Evolutionary conservation across 2,888 invertebrate genomes (phyloP).

Genomic region (Drosophila pegasa): DNA sequence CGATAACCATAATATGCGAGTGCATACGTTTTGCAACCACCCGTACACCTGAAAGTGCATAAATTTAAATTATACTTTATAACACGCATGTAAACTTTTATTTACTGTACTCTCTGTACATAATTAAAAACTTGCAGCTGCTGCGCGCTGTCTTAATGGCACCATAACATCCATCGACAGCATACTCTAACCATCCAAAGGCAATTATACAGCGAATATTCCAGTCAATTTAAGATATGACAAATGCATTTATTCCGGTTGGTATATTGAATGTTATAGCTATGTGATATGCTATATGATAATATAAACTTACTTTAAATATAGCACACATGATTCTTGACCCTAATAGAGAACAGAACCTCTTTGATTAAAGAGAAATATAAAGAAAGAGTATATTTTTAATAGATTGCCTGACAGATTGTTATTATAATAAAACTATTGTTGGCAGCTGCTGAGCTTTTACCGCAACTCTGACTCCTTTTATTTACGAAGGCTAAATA

Average conservation of each 20-base stretch:
- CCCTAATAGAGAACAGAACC: background rate
- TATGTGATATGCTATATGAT: too few species aligned
- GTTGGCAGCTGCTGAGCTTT: too few species aligned
- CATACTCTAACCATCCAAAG: constrained; percentile 4
- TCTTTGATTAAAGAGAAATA: background rate
- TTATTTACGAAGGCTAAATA: too few species aligned
- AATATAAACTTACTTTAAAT: background rate
- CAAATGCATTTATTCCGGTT: background rate
- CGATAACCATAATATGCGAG: constrained; percentile 24
- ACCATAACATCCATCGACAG: background rate
- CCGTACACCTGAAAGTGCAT: constrained; percentile 34
- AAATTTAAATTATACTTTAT: constrained; percentile 64
- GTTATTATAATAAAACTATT: background rate
- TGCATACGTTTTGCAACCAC: constrained; percentile 35
- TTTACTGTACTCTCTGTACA: constrained; percentile 22
- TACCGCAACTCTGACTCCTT: too few species aligned
- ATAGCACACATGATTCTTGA: background rate
- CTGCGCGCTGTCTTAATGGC: background rate
- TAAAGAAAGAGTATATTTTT: background rate
- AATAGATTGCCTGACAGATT: background rate
- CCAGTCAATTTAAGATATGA: background rate
- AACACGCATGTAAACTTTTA: constrained; percentile 28
- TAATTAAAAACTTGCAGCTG: constrained; percentile 25
- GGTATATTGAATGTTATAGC: too few species aligned
- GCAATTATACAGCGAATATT: constrained; percentile 4